Evolutionary conservation across 2,888 invertebrate genomes (phyloP).

Genomic region (Nemurella pictetii): DNA sequence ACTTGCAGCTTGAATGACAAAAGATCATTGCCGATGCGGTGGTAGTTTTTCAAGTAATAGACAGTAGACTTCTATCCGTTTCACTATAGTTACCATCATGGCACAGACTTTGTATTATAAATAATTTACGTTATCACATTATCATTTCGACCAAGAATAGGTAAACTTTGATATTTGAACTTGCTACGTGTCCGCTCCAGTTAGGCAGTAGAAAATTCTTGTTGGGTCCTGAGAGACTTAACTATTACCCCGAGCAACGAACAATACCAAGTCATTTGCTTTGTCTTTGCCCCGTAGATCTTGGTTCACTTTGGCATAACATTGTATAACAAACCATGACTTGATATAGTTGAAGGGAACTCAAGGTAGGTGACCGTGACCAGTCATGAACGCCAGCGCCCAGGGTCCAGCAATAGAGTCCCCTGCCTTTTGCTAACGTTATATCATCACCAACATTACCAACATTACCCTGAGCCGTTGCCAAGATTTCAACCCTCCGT

Average conservation of each 20-base stretch:
- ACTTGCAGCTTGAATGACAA: no score
- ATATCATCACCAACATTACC: neutral
- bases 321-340: slow-evolving; percentile 3
- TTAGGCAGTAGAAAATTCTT: neutral
- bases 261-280: neutral
- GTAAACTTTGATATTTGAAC: neutral
- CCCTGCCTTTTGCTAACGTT: neutral
- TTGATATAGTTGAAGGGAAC: neutral
- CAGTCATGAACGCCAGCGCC: neutral
- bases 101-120: neutral
- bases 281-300: neutral
- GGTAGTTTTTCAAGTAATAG: no score
- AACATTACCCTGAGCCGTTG: neutral
- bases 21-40: no score
- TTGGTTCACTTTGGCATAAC: neutral
- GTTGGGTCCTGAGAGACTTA: neutral
- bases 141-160: neutral
- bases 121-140: neutral
- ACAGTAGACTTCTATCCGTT: no score
- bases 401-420: neutral
- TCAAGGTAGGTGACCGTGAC: slow-evolving; percentile 3
- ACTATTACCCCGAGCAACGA: neutral
- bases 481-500: neutral
- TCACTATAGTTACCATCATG: no score
- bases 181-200: neutral